Conservation (phyloP, 2,888 invertebrate species). For the Terebella lapidaria region DNA sequence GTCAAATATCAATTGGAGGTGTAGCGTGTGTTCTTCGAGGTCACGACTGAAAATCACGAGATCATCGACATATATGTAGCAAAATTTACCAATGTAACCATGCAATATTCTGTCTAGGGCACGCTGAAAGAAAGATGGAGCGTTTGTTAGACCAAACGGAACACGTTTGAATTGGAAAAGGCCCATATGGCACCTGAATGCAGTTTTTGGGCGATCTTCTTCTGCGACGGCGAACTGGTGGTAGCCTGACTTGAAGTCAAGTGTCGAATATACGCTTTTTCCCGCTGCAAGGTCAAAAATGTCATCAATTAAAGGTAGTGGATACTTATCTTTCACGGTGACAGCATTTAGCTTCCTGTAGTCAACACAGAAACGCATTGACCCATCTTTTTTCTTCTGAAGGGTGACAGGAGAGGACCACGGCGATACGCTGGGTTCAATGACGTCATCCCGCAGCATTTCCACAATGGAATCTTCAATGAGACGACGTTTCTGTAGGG, state of each 20-base stretch:
- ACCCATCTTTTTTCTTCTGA: background rate
- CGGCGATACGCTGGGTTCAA: background rate
- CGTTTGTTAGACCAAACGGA: too few species aligned
- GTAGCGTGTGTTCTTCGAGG: background rate
- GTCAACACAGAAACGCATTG: too few species aligned
- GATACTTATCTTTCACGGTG: conserved; percentile 15
- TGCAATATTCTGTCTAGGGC: background rate
- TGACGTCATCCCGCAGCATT: background rate
- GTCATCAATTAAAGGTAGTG: conserved; percentile 3
- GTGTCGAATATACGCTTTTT: background rate
- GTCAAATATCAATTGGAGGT: conserved; percentile 1
- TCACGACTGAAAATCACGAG: background rate
- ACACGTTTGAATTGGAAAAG: background rate
- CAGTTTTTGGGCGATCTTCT: conserved; percentile 3
- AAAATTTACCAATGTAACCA: background rate
- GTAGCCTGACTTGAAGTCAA: conserved; percentile 5
- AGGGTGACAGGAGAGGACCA: background rate
- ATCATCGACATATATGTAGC: too few species aligned
- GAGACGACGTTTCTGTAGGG: background rate
- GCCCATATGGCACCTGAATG: conserved; percentile 5
- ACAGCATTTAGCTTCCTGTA: too few species aligned
- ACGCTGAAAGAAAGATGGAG: background rate
- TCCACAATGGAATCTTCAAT: background rate
- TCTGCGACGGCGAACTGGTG: background rate
- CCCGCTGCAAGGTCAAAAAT: conserved; percentile 3